phyloP scores from a whole-genome alignment of 2,888 invertebrate genomes.

The Deilephila porcellus region DNA sequence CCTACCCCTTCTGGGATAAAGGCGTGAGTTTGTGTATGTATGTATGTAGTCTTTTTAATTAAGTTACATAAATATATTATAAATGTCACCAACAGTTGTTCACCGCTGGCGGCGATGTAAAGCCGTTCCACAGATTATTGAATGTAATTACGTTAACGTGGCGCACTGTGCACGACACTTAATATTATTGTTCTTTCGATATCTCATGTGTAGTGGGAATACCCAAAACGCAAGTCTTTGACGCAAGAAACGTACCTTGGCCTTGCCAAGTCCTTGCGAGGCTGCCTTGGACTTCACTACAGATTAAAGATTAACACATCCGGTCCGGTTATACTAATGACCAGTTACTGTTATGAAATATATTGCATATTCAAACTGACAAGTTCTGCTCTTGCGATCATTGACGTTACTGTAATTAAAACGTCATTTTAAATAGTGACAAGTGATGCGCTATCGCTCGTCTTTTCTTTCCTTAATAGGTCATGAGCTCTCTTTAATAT shows the following conservation, averaged over 20 bases:
- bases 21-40: too few relatives aligned
- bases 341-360: background rate
- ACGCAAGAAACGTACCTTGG: conserved; percentile 11
- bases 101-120: conserved; percentile 57
- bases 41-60: too few relatives aligned
- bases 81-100: conserved; percentile 36
- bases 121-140: conserved; percentile 54
- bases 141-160: conserved; percentile 56
- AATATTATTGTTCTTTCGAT: conserved; percentile 33
- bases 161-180: conserved; percentile 41
- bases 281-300: conserved; percentile 16
- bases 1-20: too few relatives aligned
- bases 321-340: conserved; percentile 2
- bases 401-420: too few relatives aligned
- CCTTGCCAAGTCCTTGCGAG: conserved; percentile 19
- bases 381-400: too few relatives aligned
- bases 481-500: too few relatives aligned
- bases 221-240: conserved; percentile 18
- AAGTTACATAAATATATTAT: too few relatives aligned
- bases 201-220: background rate
- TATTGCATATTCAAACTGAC: background rate
- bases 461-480: too few relatives aligned
- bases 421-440: too few relatives aligned
- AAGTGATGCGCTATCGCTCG: too few relatives aligned
- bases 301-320: conserved; percentile 20